These are phyloP conservation scores for Artibeus lituratus DNA, from an alignment of 2,797 vertebrate genomes.

Conservation along the genomic window DNA sequence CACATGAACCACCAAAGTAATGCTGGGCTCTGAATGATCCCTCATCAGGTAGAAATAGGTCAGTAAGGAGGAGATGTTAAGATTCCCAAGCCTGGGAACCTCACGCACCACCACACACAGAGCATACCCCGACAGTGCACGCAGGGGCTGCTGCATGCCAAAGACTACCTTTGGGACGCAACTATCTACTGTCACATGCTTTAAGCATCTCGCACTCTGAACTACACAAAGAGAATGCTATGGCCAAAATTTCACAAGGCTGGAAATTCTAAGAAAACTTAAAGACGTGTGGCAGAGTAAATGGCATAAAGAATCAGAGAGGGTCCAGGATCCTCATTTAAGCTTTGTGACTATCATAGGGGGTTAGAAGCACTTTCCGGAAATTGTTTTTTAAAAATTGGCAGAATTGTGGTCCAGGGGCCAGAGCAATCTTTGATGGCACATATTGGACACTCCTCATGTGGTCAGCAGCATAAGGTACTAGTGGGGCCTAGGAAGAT, in stretches of 20 bases:
- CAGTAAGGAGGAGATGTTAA: background rate
- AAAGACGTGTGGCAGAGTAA: background rate
- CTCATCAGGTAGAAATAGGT: background rate
- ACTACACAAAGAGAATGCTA: background rate
- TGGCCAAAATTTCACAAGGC: background rate
- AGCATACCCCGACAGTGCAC: accelerated
- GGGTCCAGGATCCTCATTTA: background rate
- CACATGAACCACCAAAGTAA: background rate
- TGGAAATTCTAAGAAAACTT: background rate
- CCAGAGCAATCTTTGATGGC: background rate
- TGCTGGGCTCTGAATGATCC: background rate
- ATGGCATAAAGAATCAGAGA: background rate
- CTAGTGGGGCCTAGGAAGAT: accelerated
- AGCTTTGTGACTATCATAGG: background rate
- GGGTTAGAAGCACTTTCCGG: background rate
- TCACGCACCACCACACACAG: background rate
- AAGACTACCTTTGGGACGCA: background rate
- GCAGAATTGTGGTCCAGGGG: background rate
- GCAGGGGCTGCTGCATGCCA: background rate
- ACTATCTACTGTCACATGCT: background rate
- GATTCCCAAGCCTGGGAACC: background rate
- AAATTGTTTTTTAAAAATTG: background rate
- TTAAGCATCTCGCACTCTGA: background rate
- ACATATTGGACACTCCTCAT: accelerated
- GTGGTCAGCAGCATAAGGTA: background rate